Conservation (phyloP, 2,888 invertebrate species). For the Tetranychus piercei region DNA sequence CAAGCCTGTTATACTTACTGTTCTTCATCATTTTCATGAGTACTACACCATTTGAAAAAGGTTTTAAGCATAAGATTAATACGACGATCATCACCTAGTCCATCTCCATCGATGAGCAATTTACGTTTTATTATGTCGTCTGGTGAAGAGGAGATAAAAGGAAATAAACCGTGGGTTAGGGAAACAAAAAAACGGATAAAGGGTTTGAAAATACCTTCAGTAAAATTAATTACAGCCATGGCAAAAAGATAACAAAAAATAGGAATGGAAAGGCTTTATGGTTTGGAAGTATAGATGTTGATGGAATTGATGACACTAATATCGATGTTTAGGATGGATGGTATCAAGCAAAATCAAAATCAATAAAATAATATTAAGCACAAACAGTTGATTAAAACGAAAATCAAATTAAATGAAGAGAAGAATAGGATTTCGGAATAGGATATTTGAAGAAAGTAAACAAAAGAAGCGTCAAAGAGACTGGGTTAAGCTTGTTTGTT, state of each 20-base stretch:
- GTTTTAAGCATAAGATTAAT: slow-evolving; percentile 66
- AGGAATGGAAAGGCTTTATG: neutral
- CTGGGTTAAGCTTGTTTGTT: too few species aligned
- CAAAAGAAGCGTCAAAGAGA: too few species aligned
- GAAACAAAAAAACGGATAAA: neutral
- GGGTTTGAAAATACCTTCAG: neutral
- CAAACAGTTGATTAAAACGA: too few species aligned
- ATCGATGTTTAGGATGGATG: too few species aligned
- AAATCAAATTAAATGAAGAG: too few species aligned
- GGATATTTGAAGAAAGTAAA: too few species aligned
- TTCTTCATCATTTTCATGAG: slow-evolving; percentile 27
- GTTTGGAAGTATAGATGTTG: too few species aligned
- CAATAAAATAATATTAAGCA: too few species aligned
- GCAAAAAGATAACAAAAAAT: neutral
- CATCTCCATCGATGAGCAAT: slow-evolving; percentile 85
- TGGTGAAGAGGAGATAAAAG: neutral
- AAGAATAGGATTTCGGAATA: too few species aligned
- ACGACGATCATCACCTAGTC: slow-evolving; percentile 81
- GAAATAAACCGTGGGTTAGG: neutral
- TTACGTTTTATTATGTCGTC: slow-evolving; percentile 77
- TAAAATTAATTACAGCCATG: neutral
- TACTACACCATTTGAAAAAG: slow-evolving; percentile 34
- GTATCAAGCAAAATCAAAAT: too few species aligned
- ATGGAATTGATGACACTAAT: too few species aligned
- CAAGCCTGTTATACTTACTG: neutral